Conservation (phyloP, 2,797 vertebrate genomes). For the Anguilla marmorata region DNA sequence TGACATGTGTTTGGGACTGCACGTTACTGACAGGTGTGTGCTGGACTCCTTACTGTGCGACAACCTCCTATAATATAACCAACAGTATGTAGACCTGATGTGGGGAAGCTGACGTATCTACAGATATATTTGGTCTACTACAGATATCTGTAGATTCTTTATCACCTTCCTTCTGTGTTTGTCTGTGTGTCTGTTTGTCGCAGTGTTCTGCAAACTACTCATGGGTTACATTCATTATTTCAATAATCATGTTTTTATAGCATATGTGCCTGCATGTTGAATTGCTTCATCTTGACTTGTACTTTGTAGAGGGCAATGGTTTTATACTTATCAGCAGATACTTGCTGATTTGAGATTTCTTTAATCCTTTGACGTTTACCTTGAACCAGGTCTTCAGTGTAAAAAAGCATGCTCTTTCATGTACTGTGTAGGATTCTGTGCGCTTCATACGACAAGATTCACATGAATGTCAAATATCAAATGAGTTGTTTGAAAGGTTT, state of each 20-base stretch:
- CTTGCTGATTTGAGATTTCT: not conserved
- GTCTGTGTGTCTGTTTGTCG: not conserved
- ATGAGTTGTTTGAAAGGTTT: not conserved
- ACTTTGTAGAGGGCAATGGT: not conserved
- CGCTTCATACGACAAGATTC: not conserved
- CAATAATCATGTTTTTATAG: not conserved
- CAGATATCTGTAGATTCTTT: not conserved
- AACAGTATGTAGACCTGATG: not conserved
- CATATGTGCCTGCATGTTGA: not conserved
- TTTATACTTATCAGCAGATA: not conserved
- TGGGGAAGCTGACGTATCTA: not conserved
- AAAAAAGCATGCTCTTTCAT: too few relatives aligned
- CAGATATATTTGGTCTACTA: not conserved
- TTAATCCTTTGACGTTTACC: not conserved
- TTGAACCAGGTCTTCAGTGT: not conserved
- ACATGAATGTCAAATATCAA: not conserved
- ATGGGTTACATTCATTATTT: not conserved
- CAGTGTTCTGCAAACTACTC: not conserved
- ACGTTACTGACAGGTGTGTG: conserved; percentile 65
- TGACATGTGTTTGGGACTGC: conserved; percentile 73
- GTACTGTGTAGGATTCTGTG: not conserved
- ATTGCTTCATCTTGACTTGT: not conserved
- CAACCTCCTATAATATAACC: not conserved
- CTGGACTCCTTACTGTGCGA: not conserved
- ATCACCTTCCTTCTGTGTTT: not conserved